Percentiles rank a stretch among this genome's conserved stretches.
These are phyloP conservation scores for Cotesia vestalis DNA, from an alignment of 1,140 invertebrate species.

Conservation along the genomic window DNA sequence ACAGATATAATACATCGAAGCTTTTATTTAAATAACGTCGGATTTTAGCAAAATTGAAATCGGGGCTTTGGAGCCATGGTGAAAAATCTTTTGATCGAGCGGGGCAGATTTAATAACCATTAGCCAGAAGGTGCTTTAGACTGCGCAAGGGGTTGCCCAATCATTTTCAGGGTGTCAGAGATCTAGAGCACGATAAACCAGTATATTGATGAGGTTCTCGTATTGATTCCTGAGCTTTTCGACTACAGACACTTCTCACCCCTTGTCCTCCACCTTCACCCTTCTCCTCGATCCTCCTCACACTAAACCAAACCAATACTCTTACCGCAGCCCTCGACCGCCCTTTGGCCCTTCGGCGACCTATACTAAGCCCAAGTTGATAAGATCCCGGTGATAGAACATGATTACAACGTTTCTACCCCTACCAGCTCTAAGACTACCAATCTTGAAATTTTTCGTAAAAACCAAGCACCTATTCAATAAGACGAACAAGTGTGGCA, in stretches of 20 bases:
- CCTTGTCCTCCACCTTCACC: background rate
- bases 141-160: conserved; percentile 32
- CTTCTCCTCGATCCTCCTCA: conserved; percentile 8
- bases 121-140: conserved; percentile 41
- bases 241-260: conserved; percentile 14
- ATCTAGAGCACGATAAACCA: conserved; percentile 56
- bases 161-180: conserved; percentile 56
- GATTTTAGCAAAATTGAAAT: no score
- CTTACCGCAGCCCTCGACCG: conserved; percentile 17
- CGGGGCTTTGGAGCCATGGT: no score
- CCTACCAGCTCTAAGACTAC: conserved; percentile 1
- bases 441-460: no score
- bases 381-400: conserved; percentile 62
- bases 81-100: background rate
- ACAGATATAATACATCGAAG: no score
- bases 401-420: conserved; percentile 54
- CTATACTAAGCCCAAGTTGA: conserved; percentile 45
- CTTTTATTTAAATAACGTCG: no score
- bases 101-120: conserved; percentile 58
- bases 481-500: no score
- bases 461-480: no score
- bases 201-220: conserved; percentile 52
- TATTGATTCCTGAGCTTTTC: conserved; percentile 55
- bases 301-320: no score
- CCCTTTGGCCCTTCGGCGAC: conserved; percentile 30